Base-by-base conservation (phyloP, 2,888 invertebrate genomes). In the Ashinkailepas kermadecensis region DNA sequence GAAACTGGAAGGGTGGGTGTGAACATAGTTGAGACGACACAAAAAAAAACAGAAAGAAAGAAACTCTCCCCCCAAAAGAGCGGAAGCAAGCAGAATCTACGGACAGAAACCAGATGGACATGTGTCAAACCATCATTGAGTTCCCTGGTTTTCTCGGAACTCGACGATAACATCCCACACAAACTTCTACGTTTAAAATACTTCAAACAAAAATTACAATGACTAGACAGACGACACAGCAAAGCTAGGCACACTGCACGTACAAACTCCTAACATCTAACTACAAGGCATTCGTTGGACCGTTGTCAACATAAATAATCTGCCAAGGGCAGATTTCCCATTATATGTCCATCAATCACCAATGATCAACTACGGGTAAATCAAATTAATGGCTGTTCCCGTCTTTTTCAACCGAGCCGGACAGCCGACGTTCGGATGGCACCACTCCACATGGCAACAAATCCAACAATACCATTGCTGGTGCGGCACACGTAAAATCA, bases 201-300 rank as follows among this genome's bases (percentile, higher is more conserved):
- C 67, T 13, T 18, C 9, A 18, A 67, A 67, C 67, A 39, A 39
- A 39, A 67, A 25, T 67, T n/a, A 25, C 67, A 13, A 23, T 67
- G 67, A 67, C 67, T 67, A 67, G 67, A 67, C 67, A 25, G 67
- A 67, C 67, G 9, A 67, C 67, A 67, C 67, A 67, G 67, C 67
- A 67, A 67, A 67, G 25, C 67, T 67, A 12, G 2, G 13, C 67
- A 67, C 67, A 67, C 67, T 13, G n/a, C 67, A n/a, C n/a, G 25
- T n/a, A 65, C 9, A n/a, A 39, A 39, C 39, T 39, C 39, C 39
- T 39, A 39, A 4, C 67, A n/a, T 25, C 67, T n/a, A 25, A 6
- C 23, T 67, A 67, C 25, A 13, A 2, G 9, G 1, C 13, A 67
- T 23, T 65, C 65, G 65, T 65, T 23, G 9, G 18, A 65, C n/a